Evolutionary conservation across 2,888 invertebrate genomes (phyloP), one percentile per base, ranked within the genome.

Genomic region (Lochmaea crataegi): DNA sequence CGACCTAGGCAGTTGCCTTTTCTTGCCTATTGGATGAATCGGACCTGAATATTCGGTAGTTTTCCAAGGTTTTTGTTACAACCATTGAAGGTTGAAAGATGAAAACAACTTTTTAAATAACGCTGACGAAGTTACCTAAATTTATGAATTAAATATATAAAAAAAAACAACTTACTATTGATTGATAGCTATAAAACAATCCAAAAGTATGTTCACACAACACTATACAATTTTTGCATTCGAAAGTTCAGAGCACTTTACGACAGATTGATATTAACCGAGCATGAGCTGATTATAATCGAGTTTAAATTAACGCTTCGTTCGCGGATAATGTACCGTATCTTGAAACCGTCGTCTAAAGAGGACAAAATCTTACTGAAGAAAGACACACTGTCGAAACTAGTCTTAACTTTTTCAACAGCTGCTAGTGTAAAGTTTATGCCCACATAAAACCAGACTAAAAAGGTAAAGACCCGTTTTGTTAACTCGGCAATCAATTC

Each of bases 401-500:
- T 68, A 68, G 68, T 68, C 60, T 68, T 68, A 68, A 68, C 58
- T 60, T 67, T 67, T 67, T 56, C 60, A 68, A 68, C 68, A 68
- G 68, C 68, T 68, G 68, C 61, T 63, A 63, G 68, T 68, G 68
- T 68, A 60, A 60, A 58, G 60, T 60, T 68, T 68, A 48, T 45
- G 68, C 68, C 68, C 68, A 68, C 68, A 61, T 68, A 61, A 68
- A 61, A 61, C 68, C 58, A 45, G 68, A 68, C 68, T 60, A 60
- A 68, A 68, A 68, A 48, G 68, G 68, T 61, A 68, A 68, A 68
- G 68, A 68, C 68, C 68, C 68, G 68, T 68, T 68, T 68, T 68
- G 67, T 60, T 14, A 60, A 60, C n/a, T 60, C n/a, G 32, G 16
- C 41, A 41, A 42, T 58, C 26, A 22, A 42, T 42, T 63, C 18